Conservation (phyloP, 2,113 vertebrate genomes). For the Melanerpes aurifrons region DNA sequence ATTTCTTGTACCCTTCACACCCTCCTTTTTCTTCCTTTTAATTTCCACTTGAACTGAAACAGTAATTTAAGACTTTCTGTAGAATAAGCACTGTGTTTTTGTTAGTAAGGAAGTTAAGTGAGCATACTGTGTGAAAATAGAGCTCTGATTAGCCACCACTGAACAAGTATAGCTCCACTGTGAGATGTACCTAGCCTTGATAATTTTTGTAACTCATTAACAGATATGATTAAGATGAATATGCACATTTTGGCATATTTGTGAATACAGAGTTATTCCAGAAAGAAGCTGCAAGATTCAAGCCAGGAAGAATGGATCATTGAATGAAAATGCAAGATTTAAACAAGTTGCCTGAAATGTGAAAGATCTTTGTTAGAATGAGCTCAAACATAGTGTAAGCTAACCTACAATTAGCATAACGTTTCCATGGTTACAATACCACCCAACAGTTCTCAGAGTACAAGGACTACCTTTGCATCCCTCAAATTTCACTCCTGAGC, state of each 20-base stretch:
- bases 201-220: not conserved
- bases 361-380: not conserved
- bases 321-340: not conserved
- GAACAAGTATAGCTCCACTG: not conserved
- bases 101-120: not conserved
- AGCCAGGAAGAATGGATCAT: not conserved
- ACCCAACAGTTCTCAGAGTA: not conserved
- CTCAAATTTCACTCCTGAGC: not conserved
- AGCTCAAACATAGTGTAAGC: not conserved
- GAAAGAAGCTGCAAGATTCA: not conserved
- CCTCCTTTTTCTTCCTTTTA: not conserved
- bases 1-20: not conserved
- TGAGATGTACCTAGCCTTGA: not conserved
- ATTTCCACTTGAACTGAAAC: not conserved
- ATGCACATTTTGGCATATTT: not conserved
- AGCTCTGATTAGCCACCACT: not conserved
- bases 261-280: not conserved
- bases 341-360: not conserved
- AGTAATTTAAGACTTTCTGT: slow-evolving; percentile 7
- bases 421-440: not conserved
- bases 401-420: not conserved
- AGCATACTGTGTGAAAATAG: not conserved
- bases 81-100: not conserved
- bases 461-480: not conserved
- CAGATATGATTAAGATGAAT: not conserved